Evolutionary conservation across 2,113 vertebrate species (phyloP).

Genomic region (Notothenia coriiceps): DNA sequence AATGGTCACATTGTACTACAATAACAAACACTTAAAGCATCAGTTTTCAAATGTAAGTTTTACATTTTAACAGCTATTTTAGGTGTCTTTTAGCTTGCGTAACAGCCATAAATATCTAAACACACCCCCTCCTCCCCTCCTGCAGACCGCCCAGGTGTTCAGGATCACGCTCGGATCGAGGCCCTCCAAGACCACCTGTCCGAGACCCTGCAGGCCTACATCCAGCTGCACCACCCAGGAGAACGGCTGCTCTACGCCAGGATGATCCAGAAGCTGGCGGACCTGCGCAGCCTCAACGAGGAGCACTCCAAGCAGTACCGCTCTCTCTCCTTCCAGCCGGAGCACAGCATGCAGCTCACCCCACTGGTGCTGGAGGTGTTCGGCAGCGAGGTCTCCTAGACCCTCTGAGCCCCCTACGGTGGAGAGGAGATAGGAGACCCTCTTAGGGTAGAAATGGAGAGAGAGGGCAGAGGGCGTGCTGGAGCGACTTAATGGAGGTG

Average conservation of each 20-base stretch:
- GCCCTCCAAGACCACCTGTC: conserved; percentile 93
- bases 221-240: conserved; percentile 90
- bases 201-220: conserved; percentile 93
- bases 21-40: not conserved
- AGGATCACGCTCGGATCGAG: conserved; percentile 90
- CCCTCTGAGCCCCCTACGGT: not conserved
- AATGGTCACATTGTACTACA: too few relatives aligned
- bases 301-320: conserved; percentile 98
- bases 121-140: not conserved
- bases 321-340: conserved; percentile 92
- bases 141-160: conserved; percentile 93
- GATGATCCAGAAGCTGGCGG: conserved; percentile 99
- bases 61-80: too few relatives aligned
- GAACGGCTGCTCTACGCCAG: conserved; percentile 93
- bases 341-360: conserved; percentile 96
- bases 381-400: conserved; percentile 93
- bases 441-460: conserved; percentile 14
- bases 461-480: conserved; percentile 53
- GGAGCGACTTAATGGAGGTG: conserved; percentile 49
- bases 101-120: not conserved
- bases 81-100: not conserved
- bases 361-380: conserved; percentile 96
- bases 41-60: not conserved
- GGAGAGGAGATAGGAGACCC: conserved; percentile 20
- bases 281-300: conserved; percentile 96